Base-by-base conservation (phyloP, 2,888 invertebrate species). In the Eilema caniola region DNA sequence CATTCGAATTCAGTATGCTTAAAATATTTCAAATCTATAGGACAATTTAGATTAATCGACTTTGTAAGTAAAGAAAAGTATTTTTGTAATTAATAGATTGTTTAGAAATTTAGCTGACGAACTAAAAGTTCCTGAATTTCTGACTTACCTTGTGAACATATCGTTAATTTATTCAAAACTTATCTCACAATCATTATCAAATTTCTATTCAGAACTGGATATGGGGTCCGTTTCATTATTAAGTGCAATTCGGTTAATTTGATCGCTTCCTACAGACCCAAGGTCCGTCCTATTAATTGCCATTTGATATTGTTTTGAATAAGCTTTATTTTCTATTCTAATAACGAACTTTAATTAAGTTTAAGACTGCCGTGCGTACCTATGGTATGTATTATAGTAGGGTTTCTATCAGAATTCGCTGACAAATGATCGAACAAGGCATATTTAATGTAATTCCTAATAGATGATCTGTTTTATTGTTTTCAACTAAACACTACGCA, bases 151-250 rank as follows among this genome's bases (percentile, higher is more conserved):
- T 63, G 53, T 60, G 24, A 66, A 68, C 66, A 61, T 56, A n/a
- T n/a, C 57, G 20, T 47, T 82, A 80, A 71, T 73, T 72, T 65
- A 67, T 66, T 60, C 62, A 66, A 72, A 70, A 76, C 69, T 77
- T 76, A 79, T 75, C 76, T 72, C 69, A 25, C 70, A 73, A 74
- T 74, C 70, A 74, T 79, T 82, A 78, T 73, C 78, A 67, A 73
- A 82, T 82, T 83, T 74, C 76, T 73, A 78, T 81, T 82, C 69
- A 73, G 69, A 53, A 31, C 73, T 67, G 69, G 67, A 66, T 76
- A 75, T 73, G 68, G 72, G 73, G 64, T 74, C 71, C 71, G 69
- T 76, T 80, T 74, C 72, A 77, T 83, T 80, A 83, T 78, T 73
- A 72, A 74, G 64, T 65, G 61, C 28, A 23, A 62, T 72, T 73